Conservation (phyloP, 2,797 vertebrate genomes). For the Balearica regulorum region DNA sequence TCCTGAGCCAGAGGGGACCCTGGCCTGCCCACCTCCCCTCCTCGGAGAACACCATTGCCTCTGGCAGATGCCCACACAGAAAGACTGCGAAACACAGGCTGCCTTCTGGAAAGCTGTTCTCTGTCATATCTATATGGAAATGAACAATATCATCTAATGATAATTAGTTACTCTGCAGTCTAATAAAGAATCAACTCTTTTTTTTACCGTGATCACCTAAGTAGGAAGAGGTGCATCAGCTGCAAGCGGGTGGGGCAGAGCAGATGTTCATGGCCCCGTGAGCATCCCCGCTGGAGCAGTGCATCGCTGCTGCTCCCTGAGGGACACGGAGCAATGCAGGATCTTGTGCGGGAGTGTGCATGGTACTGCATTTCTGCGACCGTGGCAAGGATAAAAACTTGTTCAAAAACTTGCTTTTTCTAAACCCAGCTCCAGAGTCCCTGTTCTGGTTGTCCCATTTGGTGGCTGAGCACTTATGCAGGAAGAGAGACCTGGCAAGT, state of each 20-base stretch:
- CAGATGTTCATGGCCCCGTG: rapidly evolving
- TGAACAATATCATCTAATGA: background rate
- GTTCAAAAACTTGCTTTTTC: background rate
- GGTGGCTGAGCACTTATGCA: background rate
- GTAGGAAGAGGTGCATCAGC: background rate
- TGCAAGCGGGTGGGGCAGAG: background rate
- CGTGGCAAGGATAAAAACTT: background rate
- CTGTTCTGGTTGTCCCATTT: background rate
- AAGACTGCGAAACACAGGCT: background rate
- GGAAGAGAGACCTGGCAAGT: background rate
- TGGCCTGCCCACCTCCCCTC: background rate
- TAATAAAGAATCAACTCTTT: background rate
- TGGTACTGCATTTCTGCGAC: background rate
- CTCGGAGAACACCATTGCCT: background rate
- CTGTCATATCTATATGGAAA: background rate
- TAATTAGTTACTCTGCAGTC: background rate
- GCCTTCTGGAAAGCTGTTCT: background rate
- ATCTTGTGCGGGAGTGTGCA: no score
- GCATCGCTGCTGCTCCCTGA: rapidly evolving
- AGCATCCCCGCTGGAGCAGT: background rate
- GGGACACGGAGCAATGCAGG: background rate
- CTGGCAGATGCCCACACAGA: background rate
- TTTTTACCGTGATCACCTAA: background rate
- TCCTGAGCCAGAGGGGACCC: background rate
- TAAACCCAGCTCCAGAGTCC: background rate